phyloP scores from a whole-genome alignment of 2,113 vertebrate genomes.

The Zosterops hypoxanthus region DNA sequence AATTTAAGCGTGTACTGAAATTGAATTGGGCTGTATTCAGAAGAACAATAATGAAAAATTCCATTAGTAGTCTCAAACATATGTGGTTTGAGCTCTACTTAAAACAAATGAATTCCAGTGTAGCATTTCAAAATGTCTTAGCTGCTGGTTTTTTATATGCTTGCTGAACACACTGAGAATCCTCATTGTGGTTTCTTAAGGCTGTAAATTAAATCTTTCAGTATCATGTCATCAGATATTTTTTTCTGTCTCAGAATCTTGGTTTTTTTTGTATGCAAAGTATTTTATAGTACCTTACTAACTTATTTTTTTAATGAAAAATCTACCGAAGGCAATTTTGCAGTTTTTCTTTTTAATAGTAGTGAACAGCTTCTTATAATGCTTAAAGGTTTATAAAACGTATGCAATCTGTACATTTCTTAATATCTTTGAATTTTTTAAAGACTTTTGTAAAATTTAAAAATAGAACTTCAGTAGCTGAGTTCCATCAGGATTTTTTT shows the following conservation, averaged over 20 bases:
- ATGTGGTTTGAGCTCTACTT: slow-evolving; percentile 18
- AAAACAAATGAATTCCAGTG: background rate
- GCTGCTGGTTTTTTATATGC: background rate
- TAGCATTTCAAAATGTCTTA: background rate
- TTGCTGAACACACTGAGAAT: background rate
- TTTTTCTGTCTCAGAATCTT: background rate
- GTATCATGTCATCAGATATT: background rate
- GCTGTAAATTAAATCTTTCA: background rate
- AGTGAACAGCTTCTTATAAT: background rate
- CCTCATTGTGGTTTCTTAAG: background rate
- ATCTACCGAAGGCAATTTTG: background rate
- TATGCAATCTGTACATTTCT: background rate
- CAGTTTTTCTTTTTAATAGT: background rate
- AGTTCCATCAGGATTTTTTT: background rate
- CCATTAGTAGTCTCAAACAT: background rate
- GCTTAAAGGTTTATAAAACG: background rate
- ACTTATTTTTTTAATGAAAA: background rate
- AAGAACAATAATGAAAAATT: slow-evolving; percentile 28
- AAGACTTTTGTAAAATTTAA: background rate
- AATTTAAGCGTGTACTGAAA: background rate
- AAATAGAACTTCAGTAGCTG: background rate
- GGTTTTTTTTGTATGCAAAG: background rate
- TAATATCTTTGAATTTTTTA: background rate
- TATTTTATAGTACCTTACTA: background rate
- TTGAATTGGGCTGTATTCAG: background rate